Percentiles rank a stretch among this genome's conserved stretches.
phyloP scores from a whole-genome alignment of 2,797 vertebrate species.

The Darevskia mixta region DNA sequence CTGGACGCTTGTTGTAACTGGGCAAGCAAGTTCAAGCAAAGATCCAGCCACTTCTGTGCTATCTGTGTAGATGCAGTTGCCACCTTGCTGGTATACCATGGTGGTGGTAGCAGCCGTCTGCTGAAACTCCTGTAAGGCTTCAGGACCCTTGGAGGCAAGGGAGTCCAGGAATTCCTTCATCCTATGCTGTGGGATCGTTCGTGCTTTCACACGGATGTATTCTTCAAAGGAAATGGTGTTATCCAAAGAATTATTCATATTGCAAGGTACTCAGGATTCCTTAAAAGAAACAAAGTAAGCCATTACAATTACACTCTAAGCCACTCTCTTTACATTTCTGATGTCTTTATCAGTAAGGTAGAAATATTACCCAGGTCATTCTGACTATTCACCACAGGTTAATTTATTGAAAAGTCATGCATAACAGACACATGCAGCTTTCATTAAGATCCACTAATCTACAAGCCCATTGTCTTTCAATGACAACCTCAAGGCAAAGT shows the following conservation, averaged over 20 bases:
- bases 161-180: conserved; percentile 99
- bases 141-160: conserved; percentile 91
- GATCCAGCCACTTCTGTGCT: conserved; percentile 97
- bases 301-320: conserved; percentile 22
- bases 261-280: conserved; percentile 80
- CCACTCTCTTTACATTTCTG: conserved; percentile 45
- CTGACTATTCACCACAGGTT: conserved; percentile 38
- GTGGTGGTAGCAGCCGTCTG: conserved; percentile 86
- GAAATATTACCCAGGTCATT: conserved; percentile 56
- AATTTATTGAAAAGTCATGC: conserved; percentile 25
- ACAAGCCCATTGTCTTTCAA: background rate
- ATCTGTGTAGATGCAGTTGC: conserved; percentile 96
- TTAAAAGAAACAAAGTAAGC: conserved; percentile 68
- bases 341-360: conserved; percentile 41
- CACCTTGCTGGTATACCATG: conserved; percentile 96
- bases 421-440: conserved; percentile 12
- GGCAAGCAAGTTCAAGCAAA: conserved; percentile 94
- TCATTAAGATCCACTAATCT: conserved; percentile 15
- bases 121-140: conserved; percentile 95
- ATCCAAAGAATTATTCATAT: conserved; percentile 97
- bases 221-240: conserved; percentile 96
- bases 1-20: conserved; percentile 88
- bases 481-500: background rate
- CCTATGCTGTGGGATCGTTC: conserved; percentile 95
- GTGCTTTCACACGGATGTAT: conserved; percentile 94